Evolutionary conservation across 2,797 vertebrate genomes (phyloP), one percentile per base, ranked within the genome.

Genomic region (Gymnocypris eckloni): DNA sequence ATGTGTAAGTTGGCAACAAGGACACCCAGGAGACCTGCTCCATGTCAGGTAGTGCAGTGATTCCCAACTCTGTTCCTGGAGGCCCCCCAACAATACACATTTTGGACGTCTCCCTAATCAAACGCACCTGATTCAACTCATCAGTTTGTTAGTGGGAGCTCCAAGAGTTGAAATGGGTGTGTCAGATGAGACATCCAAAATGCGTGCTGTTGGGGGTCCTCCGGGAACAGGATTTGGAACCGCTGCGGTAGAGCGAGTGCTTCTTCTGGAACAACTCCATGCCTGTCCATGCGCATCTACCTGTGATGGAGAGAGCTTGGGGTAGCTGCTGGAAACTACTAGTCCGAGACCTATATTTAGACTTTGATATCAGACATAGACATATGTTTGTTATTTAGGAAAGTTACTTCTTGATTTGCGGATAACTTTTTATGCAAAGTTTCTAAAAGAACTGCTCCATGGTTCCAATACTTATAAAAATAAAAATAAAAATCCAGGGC

Each of bases 81-180:
- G 52, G 69, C 69, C 61, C 64, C 79, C 79, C 79, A 70, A 81
- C 41, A 70, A 81, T 81, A 81, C 66, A 69, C 0, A n/a, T 70
- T 39, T 69, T 81, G 48, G 79, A 52, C 7, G 20, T 8, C 28
- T 70, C 66, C 18, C 66, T 81, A 81, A 81, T 81, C 61, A 81
- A 81, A 81, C 2, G 18, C 69, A 82, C 81, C 69, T 82, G 81
- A 82, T 82, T 82, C 52, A 72, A 56, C 81, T 71, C 52, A 81
- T 72, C 69, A 43, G 50, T 33, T 41, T 71, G 80, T 39, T 54
- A 82, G 67, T 50, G 33, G 61, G n/a, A 20, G 28, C 22, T 70
- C 66, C 79, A 69, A 81, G 59, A 28, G 6, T 7, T 69, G 18
- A 67, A 50, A 69, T 37, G 64, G 61, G 79, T 70, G 61, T 81